These are phyloP conservation scores for Dascyllus trimaculatus DNA, from an alignment of 2,113 vertebrate genomes.

Conservation along the genomic window DNA sequence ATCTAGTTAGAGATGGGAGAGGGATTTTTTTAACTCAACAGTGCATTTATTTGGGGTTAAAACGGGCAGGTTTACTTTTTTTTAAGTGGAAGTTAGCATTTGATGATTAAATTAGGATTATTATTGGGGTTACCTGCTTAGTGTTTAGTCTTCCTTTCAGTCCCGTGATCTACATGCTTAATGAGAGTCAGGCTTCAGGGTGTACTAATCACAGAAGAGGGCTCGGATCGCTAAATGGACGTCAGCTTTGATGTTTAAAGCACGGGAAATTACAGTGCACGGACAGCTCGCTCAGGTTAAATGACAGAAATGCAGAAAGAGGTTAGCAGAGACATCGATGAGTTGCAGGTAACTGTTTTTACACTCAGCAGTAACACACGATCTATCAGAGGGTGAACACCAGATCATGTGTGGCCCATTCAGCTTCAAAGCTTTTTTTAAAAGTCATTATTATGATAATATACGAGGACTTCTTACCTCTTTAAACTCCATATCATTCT, in stretches of 20 bases:
- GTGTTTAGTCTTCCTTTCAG: constrained; percentile 99
- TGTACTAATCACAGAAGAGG: constrained; percentile 99
- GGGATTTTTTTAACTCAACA: constrained; percentile 87
- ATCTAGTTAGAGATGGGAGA: constrained; percentile 96
- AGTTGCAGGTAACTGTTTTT: constrained; percentile 86
- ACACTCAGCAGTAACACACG: constrained; percentile 90
- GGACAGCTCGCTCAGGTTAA: constrained; percentile 93
- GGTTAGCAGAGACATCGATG: constrained; percentile 92
- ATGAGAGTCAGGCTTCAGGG: constrained; percentile 96
- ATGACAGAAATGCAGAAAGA: constrained; percentile 84
- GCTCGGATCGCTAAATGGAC: constrained; percentile 94
- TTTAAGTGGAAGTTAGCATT: constrained; percentile 98
- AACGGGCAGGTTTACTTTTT: constrained; percentile 99
- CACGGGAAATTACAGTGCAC: constrained; percentile 95
- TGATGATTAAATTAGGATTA: constrained; percentile 94
- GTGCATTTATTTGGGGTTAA: constrained; percentile 92
- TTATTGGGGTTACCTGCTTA: constrained; percentile 99
- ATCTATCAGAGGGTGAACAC: constrained; percentile 85
- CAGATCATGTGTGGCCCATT: constrained; percentile 88
- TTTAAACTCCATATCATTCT: constrained; percentile 97
- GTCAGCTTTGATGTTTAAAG: constrained; percentile 92
- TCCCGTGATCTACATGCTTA: constrained; percentile 96
- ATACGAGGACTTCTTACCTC: constrained; percentile 97
- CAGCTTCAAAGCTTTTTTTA: constrained; percentile 89
- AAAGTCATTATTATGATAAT: constrained; percentile 88